Evolutionary conservation across 2,888 invertebrate species (phyloP).

Genomic region (Iselma pallidipennis): DNA sequence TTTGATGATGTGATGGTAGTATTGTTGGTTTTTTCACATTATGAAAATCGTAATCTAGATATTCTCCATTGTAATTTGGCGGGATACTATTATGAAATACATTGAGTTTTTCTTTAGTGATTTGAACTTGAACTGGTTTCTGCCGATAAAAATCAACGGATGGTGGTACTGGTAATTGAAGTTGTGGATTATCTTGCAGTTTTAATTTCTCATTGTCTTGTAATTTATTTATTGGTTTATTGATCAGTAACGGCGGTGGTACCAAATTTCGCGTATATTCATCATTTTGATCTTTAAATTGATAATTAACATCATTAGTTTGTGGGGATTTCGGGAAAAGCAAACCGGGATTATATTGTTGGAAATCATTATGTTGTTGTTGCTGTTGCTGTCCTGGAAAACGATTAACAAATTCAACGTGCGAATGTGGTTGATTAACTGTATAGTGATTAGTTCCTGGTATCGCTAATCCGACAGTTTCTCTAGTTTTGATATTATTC

Average conservation of each 20-base stretch:
- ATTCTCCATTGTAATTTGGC: conserved; percentile 37
- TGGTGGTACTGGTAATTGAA: conserved; percentile 45
- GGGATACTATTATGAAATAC: conserved; percentile 48
- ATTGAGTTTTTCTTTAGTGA: conserved; percentile 54
- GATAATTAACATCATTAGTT: conserved; percentile 40
- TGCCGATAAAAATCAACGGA: conserved; percentile 32
- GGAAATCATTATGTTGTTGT: conserved; percentile 55
- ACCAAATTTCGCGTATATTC: conserved; percentile 56
- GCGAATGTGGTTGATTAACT: conserved; percentile 55
- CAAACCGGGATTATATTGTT: conserved; percentile 41
- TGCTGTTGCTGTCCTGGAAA: conserved; percentile 49
- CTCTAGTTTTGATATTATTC: conserved; percentile 37
- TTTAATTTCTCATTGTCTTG: conserved; percentile 25
- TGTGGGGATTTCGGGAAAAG: conserved; percentile 37
- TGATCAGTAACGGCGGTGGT: conserved; percentile 51
- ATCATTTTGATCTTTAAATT: conserved; percentile 45
- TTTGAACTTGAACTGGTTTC: conserved; percentile 46
- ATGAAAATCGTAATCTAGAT: conserved; percentile 40
- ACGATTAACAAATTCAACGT: conserved; percentile 46
- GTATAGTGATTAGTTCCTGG: conserved; percentile 56
- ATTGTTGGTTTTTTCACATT: conserved; percentile 26
- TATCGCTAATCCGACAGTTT: conserved; percentile 38
- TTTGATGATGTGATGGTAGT: conserved; percentile 41
- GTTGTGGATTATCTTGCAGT: conserved; percentile 29
- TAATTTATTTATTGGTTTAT: conserved; percentile 19